phyloP scores from a whole-genome alignment of 1,140 invertebrate genomes.

The Drepana arcuata region DNA sequence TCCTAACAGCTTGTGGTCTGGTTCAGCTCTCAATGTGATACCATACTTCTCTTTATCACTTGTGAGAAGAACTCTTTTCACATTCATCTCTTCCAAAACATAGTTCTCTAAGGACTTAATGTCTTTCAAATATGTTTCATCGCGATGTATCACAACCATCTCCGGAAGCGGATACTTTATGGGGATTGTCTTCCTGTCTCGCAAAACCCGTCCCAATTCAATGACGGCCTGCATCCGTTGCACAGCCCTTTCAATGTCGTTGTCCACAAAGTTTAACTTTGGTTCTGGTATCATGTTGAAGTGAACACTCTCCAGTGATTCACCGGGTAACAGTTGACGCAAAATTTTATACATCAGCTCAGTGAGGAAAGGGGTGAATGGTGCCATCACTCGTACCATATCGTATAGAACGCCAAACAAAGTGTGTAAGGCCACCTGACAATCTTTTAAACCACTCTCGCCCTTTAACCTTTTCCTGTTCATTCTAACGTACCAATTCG shows the following conservation, averaged over 20 bases:
- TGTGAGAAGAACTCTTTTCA: conserved; percentile 89
- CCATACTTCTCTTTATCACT: conserved; percentile 95
- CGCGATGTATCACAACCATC: conserved; percentile 94
- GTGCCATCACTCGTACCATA: conserved; percentile 94
- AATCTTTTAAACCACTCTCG: conserved; percentile 85
- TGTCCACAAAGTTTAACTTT: conserved; percentile 83
- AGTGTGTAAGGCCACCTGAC: conserved; percentile 87
- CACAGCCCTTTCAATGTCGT: conserved; percentile 91
- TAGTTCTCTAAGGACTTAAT: conserved; percentile 87
- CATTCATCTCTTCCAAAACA: conserved; percentile 95
- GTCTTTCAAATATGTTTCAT: conserved; percentile 84
- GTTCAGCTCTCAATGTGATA: conserved; percentile 93
- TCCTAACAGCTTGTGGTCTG: conserved; percentile 90
- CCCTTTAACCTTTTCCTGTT: conserved; percentile 95
- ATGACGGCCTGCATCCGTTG: conserved; percentile 95
- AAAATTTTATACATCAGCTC: conserved; percentile 97
- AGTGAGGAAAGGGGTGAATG: conserved; percentile 97
- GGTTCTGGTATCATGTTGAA: conserved; percentile 90
- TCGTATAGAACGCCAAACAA: conserved; percentile 91
- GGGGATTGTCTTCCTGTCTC: conserved; percentile 95
- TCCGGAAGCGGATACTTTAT: conserved; percentile 98
- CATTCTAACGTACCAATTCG: conserved; percentile 99
- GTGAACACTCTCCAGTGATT: conserved; percentile 83
- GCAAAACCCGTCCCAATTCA: conserved; percentile 91
- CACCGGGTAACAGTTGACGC: conserved; percentile 66